These are phyloP conservation scores for Palythoa heliodiscus DNA, from an alignment of 92 coral and sea anemone species.

Conservation along the genomic window DNA sequence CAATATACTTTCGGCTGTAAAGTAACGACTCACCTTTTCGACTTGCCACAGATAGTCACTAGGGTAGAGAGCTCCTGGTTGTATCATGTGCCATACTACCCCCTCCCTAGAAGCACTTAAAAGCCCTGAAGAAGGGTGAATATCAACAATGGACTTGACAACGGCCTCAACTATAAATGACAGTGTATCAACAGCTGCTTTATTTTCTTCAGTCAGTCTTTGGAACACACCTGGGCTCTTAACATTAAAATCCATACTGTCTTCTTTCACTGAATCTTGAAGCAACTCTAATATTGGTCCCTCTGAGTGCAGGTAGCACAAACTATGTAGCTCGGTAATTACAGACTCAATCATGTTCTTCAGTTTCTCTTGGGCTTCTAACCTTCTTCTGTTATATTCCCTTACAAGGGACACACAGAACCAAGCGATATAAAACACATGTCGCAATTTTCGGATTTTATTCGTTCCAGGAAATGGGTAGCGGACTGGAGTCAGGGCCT, in stretches of 20 bases:
- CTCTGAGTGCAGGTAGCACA: slow-evolving; percentile 55
- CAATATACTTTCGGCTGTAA: neutral
- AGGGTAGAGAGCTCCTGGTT: slow-evolving; percentile 64
- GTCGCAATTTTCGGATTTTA: slow-evolving; percentile 69
- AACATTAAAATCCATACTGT: slow-evolving; percentile 57
- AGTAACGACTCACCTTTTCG: slow-evolving; percentile 65
- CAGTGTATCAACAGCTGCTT: slow-evolving; percentile 62
- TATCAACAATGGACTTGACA: slow-evolving; percentile 59
- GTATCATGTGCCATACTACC: slow-evolving; percentile 79
- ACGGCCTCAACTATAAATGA: slow-evolving; percentile 73
- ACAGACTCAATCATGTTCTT: slow-evolving; percentile 54
- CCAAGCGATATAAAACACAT: slow-evolving; percentile 75
- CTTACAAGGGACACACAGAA: slow-evolving; percentile 71
- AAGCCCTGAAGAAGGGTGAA: slow-evolving; percentile 52
- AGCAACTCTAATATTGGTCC: slow-evolving; percentile 58
- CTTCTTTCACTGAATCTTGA: slow-evolving; percentile 58
- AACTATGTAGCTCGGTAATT: slow-evolving; percentile 64
- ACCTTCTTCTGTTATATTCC: slow-evolving; percentile 46
- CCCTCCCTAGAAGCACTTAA: slow-evolving; percentile 72
- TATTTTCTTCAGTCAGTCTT: slow-evolving; percentile 59
- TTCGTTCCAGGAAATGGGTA: slow-evolving; percentile 85
- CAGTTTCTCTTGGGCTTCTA: slow-evolving; percentile 60
- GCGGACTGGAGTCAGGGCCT: slow-evolving; percentile 21
- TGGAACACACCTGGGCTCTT: slow-evolving; percentile 81
- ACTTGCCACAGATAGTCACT: slow-evolving; percentile 75